Evolutionary conservation across 2,888 invertebrate genomes (phyloP), one percentile per base, ranked within the genome.

Genomic region (Brenthis ino): DNA sequence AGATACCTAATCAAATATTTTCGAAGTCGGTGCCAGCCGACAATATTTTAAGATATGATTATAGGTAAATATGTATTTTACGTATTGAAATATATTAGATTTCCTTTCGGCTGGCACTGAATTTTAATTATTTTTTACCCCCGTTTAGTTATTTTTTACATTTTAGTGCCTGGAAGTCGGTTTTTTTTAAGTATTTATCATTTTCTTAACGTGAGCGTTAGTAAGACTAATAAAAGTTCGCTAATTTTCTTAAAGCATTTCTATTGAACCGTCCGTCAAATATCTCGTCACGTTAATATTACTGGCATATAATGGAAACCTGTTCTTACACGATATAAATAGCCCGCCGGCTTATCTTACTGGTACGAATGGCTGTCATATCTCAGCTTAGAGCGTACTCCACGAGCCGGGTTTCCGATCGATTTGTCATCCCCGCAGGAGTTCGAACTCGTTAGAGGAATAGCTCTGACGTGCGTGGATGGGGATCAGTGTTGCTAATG

Each of bases 361-460:
- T 63, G 65, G 68, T 71, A 72, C 71, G 73, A 76, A 74, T 73
- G 73, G 72, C 72, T 65, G 70, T 63, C 76, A 74, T 76, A 75
- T 77, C 75, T 75, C 76, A 70, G 65, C 68, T 68, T 56, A 74
- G 70, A 69, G 68, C 70, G 64, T 69, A 71, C 70, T 64, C 67
- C 73, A 72, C 55, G 65, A 65, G 68, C 64, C 67, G 69, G 72
- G 67, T 67, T 60, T 67, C 67, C 74, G 70, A 74, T 69, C 75
- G 70, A 78, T 78, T 74, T 73, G 73, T 80, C 76, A 75, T 74
- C 76, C 65, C 75, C 58, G 61, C 70, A 72, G 72, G 75, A 72
- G 65, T 57, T 65, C 51, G 65, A 66, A 53, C 69, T 69, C 67
- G 71, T 65, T 65, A 69, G 43, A 67, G 54, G 54, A 61, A 61